Percentiles rank a stretch among this genome's conserved stretches.
phyloP scores from a whole-genome alignment of 2,888 invertebrate genomes.

The Rhogogaster chlorosoma region DNA sequence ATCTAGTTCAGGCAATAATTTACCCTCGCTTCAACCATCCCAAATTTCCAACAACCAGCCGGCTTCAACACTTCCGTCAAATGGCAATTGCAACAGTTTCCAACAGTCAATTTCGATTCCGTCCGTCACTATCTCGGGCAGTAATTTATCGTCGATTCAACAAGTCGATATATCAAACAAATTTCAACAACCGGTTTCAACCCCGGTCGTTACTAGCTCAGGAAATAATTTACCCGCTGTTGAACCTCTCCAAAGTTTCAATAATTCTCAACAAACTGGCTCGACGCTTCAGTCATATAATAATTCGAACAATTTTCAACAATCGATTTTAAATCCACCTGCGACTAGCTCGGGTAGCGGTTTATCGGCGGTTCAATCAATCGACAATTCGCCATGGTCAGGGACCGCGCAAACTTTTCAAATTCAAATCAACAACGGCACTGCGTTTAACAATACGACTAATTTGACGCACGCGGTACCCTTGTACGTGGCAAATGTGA shows the following conservation, averaged over 20 bases:
- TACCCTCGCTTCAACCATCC: not conserved
- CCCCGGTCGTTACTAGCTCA: not conserved
- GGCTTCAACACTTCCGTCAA: not conserved
- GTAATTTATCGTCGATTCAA: not conserved
- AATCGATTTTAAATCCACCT: not conserved
- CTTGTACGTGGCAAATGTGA: not conserved
- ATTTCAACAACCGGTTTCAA: not conserved
- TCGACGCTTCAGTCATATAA: not conserved
- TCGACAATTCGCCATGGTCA: slow-evolving; percentile 2
- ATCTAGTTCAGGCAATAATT: not conserved
- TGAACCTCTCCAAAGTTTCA: not conserved
- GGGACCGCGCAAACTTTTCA: not conserved
- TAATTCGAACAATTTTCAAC: not conserved
- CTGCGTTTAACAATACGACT: slow-evolving; percentile 10
- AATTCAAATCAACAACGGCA: slow-evolving; percentile 2
- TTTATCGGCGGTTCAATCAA: not conserved
- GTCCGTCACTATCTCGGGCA: not conserved
- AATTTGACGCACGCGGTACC: slow-evolving; percentile 8
- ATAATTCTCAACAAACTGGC: not conserved
- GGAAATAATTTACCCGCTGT: not conserved
- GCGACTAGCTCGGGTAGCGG: not conserved
- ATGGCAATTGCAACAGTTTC: not conserved
- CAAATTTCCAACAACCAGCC: not conserved
- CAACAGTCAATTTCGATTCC: not conserved
- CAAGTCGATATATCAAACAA: not conserved